Evolutionary conservation across 2,888 invertebrate genomes (phyloP).

Genomic region (Ferdinandea cuprea): DNA sequence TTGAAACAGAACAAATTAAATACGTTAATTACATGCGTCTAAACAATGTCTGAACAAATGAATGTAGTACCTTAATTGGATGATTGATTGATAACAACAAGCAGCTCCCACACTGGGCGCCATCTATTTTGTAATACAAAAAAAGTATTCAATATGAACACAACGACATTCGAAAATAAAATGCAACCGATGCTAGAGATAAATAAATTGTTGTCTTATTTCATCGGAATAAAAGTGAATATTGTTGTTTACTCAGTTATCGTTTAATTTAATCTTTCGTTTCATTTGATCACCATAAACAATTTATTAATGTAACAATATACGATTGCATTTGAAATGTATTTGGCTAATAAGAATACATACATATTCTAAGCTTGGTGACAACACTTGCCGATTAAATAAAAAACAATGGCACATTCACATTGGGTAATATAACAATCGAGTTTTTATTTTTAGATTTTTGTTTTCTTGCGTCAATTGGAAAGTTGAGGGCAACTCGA

Average conservation of each 20-base stretch:
- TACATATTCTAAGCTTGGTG: background rate
- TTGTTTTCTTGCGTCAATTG: background rate
- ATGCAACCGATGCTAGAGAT: background rate
- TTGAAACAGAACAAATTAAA: constrained; percentile 52
- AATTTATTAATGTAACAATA: background rate
- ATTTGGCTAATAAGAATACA: background rate
- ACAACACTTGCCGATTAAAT: background rate
- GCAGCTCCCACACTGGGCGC: background rate
- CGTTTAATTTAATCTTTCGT: too few relatives aligned
- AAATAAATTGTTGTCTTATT: background rate
- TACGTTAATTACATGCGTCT: constrained; percentile 23
- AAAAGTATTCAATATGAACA: background rate
- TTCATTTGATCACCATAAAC: constrained; percentile 22
- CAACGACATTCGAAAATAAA: constrained; percentile 11
- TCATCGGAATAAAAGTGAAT: constrained; percentile 2
- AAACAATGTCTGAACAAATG: constrained; percentile 27
- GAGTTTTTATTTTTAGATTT: constrained; percentile 8
- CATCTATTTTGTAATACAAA: constrained; percentile 14
- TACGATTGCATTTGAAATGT: background rate
- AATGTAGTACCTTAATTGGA: constrained; percentile 10
- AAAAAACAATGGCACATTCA: background rate
- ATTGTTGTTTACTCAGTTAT: constrained; percentile 16
- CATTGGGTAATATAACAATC: background rate
- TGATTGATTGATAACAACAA: constrained; percentile 8
- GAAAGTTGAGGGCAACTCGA: constrained; percentile 1